Percentiles rank a stretch among this genome's conserved stretches.
phyloP scores from a whole-genome alignment of 92 coral and sea anemone species.

The Bergia sp. region DNA sequence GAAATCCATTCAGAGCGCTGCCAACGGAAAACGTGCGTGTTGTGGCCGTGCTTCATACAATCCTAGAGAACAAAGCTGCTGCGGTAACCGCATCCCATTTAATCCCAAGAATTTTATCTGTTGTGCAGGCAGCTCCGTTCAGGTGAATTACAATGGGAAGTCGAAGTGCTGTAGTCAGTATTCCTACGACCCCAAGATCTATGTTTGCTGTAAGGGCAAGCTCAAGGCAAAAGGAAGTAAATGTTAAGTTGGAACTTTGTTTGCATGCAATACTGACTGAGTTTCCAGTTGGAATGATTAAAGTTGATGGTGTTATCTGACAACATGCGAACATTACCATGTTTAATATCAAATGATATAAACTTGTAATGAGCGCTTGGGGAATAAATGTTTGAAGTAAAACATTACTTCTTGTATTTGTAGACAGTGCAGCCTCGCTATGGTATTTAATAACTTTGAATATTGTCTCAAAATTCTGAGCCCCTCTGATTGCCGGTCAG shows the following conservation, averaged over 20 bases:
- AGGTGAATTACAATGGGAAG: background rate
- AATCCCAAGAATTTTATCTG: background rate
- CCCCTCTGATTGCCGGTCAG: too few species aligned
- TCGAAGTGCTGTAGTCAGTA: background rate
- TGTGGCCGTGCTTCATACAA: slow-evolving; percentile 21
- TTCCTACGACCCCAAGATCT: background rate
- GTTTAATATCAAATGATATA: too few species aligned
- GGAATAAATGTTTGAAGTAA: too few species aligned
- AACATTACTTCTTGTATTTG: too few species aligned
- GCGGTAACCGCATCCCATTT: background rate
- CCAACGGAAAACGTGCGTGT: slow-evolving; percentile 13
- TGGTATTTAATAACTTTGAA: too few species aligned
- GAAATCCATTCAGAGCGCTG: background rate
- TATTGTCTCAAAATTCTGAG: too few species aligned
- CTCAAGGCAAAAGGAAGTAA: background rate
- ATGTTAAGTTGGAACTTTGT: background rate
- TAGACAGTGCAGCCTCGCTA: too few species aligned
- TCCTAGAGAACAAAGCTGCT: background rate
- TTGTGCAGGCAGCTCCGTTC: background rate
- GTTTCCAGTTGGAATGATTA: too few species aligned
- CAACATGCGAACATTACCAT: too few species aligned
- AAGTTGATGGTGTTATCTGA: too few species aligned
- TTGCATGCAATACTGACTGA: too few species aligned
- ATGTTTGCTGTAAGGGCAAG: background rate
- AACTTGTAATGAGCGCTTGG: too few species aligned